phyloP scores from a whole-genome alignment of 2,797 vertebrate genomes.

The Muscicapa striata region DNA sequence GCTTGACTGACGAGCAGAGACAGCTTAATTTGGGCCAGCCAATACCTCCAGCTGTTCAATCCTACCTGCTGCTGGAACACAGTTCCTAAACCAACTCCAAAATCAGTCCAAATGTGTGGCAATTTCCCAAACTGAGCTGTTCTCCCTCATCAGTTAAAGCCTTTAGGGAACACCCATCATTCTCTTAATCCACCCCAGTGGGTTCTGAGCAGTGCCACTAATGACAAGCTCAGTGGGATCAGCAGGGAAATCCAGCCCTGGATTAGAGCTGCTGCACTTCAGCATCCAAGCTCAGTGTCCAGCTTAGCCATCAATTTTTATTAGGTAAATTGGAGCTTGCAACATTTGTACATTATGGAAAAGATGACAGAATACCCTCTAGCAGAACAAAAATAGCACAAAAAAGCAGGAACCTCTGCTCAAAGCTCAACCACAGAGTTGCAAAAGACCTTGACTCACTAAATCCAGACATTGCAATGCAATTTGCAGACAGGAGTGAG shows the following conservation, averaged over 20 bases:
- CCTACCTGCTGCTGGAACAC: neutral
- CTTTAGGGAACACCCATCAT: neutral
- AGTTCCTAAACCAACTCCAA: neutral
- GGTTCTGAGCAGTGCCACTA: neutral
- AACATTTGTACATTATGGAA: neutral
- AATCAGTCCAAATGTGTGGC: neutral
- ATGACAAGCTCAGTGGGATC: neutral
- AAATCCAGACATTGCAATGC: neutral
- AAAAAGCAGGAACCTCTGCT: constrained; percentile 9
- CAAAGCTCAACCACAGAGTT: neutral
- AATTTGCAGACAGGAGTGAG: neutral
- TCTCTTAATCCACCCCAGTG: neutral
- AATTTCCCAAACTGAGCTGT: neutral
- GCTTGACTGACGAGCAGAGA: neutral
- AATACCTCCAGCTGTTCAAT: neutral
- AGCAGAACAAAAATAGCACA: neutral
- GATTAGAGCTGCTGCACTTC: neutral
- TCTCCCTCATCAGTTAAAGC: neutral
- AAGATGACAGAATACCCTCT: neutral
- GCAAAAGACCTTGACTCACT: constrained; percentile 23
- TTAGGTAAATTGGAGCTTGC: neutral
- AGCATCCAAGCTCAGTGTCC: neutral
- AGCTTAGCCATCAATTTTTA: neutral
- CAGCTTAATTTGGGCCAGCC: neutral
- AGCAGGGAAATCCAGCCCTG: neutral